These are phyloP conservation scores for Lymantria monacha DNA, from an alignment of 2,888 invertebrate species.

Conservation along the genomic window DNA sequence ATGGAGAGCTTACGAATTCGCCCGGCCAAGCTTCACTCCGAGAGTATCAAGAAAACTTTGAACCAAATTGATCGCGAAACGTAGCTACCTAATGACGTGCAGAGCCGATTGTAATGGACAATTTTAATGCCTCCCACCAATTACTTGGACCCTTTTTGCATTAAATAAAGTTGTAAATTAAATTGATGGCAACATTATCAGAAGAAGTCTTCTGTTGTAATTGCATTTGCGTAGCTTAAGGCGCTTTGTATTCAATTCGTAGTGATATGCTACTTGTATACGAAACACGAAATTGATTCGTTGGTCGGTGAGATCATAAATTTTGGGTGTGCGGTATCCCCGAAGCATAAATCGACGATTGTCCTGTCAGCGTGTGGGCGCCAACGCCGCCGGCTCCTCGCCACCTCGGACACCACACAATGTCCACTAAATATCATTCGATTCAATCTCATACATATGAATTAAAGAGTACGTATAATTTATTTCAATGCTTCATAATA, in stretches of 20 bases:
- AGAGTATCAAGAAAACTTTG: constrained; percentile 60
- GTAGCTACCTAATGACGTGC: constrained; percentile 49
- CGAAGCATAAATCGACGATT: constrained; percentile 64
- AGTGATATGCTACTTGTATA: constrained; percentile 16
- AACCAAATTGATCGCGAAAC: constrained; percentile 59
- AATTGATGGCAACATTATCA: constrained; percentile 24
- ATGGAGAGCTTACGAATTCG: constrained; percentile 70
- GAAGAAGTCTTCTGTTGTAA: constrained; percentile 9
- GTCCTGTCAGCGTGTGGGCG: constrained; percentile 61
- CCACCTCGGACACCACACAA: constrained; percentile 33
- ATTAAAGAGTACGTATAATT: constrained; percentile 10
- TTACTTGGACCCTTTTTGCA: constrained; percentile 17
- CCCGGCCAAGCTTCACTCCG: constrained; percentile 43
- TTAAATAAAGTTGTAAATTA: constrained; percentile 27
- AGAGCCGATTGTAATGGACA: constrained; percentile 40
- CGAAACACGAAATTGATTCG: constrained; percentile 42
- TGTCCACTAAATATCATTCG: constrained; percentile 26
- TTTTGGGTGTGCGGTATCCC: constrained; percentile 43
- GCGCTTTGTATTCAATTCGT: constrained; percentile 12
- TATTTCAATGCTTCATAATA: too few species aligned
- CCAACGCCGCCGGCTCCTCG: constrained; percentile 38
- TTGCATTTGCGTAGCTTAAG: constrained; percentile 9
- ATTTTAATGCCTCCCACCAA: constrained; percentile 22
- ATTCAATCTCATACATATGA: constrained; percentile 28
- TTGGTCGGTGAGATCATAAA: constrained; percentile 46